phyloP scores from a whole-genome alignment of 2,797 vertebrate genomes.

The Odontamblyopus lacepedii region DNA sequence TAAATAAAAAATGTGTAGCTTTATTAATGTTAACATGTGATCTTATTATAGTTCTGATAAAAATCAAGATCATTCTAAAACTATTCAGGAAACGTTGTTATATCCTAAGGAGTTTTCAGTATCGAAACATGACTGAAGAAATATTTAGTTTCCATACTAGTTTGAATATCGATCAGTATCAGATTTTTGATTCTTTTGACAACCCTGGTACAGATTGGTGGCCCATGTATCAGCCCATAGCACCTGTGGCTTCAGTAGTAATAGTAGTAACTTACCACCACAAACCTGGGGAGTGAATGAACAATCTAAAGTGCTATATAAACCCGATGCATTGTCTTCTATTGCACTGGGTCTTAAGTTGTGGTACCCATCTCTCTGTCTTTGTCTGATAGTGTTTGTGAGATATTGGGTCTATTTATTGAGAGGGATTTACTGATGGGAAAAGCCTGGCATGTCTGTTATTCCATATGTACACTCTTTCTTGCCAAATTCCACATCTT shows the following conservation, averaged over 20 bases:
- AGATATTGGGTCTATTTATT: conserved; percentile 1
- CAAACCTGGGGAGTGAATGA: not conserved
- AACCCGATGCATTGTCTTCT: conserved; percentile 35
- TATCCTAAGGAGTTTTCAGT: no score
- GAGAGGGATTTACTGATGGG: not conserved
- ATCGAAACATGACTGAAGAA: no score
- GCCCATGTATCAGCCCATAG: not conserved
- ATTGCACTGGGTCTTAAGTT: not conserved
- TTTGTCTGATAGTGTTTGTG: not conserved
- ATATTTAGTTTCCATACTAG: no score
- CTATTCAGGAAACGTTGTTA: no score
- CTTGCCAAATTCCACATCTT: conserved; percentile 13
- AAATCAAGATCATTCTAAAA: no score
- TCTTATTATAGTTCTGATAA: no score
- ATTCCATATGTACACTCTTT: conserved; percentile 32
- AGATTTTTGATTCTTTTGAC: no score
- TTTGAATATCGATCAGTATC: no score
- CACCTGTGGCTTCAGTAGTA: not conserved
- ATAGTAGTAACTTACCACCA: not conserved
- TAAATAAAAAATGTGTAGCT: no score
- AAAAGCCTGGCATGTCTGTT: not conserved
- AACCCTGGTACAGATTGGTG: not conserved
- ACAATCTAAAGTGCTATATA: not conserved
- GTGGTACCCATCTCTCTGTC: not conserved
- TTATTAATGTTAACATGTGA: no score